Evolutionary conservation across 2,797 vertebrate genomes (phyloP).

Genomic region (Chelon labrosus): DNA sequence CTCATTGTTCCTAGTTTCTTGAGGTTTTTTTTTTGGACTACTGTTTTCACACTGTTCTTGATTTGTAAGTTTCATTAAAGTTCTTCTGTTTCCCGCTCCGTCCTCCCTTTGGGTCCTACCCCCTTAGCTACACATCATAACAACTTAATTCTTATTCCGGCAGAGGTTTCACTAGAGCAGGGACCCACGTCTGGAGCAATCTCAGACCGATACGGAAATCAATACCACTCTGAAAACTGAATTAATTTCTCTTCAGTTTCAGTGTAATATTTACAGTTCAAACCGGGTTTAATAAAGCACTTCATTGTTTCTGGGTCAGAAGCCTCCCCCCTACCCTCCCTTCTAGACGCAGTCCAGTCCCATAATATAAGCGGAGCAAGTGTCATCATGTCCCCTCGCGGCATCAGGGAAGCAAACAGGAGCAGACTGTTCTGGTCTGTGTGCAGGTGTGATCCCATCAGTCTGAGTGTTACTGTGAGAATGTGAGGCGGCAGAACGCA

Average conservation of each 20-base stretch:
- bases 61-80: too few species aligned
- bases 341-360: not conserved
- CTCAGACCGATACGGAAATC: conserved; percentile 23
- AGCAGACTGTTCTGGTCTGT: conserved; percentile 59
- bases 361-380: conserved; percentile 26
- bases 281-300: conserved; percentile 27
- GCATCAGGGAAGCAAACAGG: conserved; percentile 55
- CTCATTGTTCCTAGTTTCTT: too few species aligned
- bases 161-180: not conserved
- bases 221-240: conserved; percentile 5
- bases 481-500: conserved; percentile 39
- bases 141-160: not conserved
- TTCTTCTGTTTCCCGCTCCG: too few species aligned
- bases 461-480: conserved; percentile 58
- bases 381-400: conserved; percentile 49
- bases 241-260: conserved; percentile 15
- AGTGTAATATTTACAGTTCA: not conserved
- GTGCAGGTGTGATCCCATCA: conserved; percentile 69
- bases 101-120: too few species aligned
- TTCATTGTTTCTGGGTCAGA: not conserved
- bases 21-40: too few species aligned
- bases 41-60: too few species aligned
- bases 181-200: not conserved
- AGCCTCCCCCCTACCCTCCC: not conserved
- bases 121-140: too few species aligned